Conservation (phyloP, 2,888 invertebrate genomes). For the Osmoderma eremita region DNA sequence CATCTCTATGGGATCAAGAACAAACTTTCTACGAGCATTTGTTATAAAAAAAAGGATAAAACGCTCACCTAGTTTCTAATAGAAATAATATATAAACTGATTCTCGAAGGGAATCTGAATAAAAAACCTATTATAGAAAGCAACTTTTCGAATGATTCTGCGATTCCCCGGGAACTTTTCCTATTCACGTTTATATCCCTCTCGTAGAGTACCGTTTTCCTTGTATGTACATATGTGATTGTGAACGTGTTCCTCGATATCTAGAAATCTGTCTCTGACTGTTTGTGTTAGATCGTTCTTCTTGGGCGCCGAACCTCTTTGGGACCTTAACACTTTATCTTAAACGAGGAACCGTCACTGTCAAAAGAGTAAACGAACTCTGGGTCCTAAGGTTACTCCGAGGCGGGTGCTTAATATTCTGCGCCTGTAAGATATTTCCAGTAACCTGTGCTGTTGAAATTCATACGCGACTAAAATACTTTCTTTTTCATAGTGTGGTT, state of each 20-base stretch:
- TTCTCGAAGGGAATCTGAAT: constrained; percentile 19
- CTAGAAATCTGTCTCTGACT: constrained; percentile 1
- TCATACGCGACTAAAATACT: too few relatives aligned
- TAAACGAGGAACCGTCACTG: constrained; percentile 18
- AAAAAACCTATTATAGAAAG: constrained; percentile 23
- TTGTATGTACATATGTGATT: constrained; percentile 8
- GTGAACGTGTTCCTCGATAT: background rate
- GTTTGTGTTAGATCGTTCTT: constrained; percentile 6
- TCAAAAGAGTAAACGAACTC: constrained; percentile 17
- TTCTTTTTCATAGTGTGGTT: too few relatives aligned
- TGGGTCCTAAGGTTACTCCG: background rate
- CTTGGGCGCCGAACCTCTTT: constrained; percentile 4
- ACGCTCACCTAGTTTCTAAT: background rate
- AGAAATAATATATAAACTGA: constrained; percentile 10
- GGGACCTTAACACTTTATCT: constrained; percentile 20
- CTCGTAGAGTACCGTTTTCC: background rate
- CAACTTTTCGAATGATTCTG: constrained; percentile 25
- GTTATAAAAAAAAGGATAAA: too few relatives aligned
- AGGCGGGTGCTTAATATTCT: constrained; percentile 2
- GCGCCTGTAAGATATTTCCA: too few relatives aligned
- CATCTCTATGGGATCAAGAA: too few relatives aligned
- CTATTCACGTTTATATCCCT: constrained; percentile 35
- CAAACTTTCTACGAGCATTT: too few relatives aligned
- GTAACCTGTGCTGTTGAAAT: too few relatives aligned
- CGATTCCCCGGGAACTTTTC: constrained; percentile 34